These are phyloP conservation scores for Myocastor coypus DNA, from an alignment of 2,113 vertebrate species.

Conservation along the genomic window DNA sequence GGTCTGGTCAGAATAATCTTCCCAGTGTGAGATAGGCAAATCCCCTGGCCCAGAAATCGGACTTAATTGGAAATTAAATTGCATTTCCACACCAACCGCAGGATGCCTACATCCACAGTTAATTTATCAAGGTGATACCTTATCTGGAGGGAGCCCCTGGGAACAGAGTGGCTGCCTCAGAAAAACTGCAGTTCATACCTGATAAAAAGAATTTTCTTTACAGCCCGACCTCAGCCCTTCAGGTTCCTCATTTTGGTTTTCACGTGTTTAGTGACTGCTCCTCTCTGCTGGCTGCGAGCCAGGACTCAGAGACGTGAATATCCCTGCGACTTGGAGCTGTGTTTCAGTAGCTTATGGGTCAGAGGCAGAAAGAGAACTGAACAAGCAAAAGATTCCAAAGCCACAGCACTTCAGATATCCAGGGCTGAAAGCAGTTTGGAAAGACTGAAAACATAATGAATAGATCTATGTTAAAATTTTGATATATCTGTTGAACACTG, in stretches of 20 bases:
- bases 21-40: conserved; percentile 33
- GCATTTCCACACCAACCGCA: conserved; percentile 61
- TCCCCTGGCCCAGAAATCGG: conserved; percentile 53
- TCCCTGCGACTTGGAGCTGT: rapidly evolving
- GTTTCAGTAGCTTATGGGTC: background rate
- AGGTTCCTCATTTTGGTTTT: background rate
- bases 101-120: conserved; percentile 54
- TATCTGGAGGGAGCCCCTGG: background rate
- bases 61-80: conserved; percentile 78
- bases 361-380: background rate
- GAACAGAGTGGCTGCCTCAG: background rate
- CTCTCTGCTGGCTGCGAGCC: background rate
- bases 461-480: background rate
- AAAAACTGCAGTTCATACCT: background rate
- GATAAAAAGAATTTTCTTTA: background rate
- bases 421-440: background rate
- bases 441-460: background rate
- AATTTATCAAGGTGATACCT: conserved; percentile 66
- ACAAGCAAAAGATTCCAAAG: background rate
- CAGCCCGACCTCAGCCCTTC: background rate
- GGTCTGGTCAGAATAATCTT: conserved; percentile 41
- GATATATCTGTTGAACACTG: background rate
- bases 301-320: background rate
- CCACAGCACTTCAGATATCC: background rate
- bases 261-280: background rate